Evolutionary conservation across 2,888 invertebrate genomes (phyloP).

Genomic region (Apamea sordens): DNA sequence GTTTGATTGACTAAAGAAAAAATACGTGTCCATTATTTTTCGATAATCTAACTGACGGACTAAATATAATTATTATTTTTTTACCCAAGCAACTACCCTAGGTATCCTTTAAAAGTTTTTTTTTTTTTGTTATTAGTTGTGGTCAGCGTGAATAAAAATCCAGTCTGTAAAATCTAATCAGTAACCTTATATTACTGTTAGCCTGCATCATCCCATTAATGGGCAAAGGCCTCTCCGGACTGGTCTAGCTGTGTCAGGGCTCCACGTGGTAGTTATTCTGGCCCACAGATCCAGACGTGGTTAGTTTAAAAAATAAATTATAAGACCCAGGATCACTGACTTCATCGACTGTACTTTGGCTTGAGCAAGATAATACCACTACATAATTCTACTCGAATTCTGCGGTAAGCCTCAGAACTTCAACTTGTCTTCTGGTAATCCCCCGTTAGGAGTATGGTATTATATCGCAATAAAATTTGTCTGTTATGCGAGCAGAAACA

Average conservation of each 20-base stretch:
- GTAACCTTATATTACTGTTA: not conserved
- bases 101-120: too few relatives aligned
- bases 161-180: not conserved
- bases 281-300: too few relatives aligned
- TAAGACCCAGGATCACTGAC: not conserved
- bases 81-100: too few relatives aligned
- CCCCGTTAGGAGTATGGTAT: not conserved
- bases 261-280: too few relatives aligned
- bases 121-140: not conserved
- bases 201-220: too few relatives aligned
- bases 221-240: too few relatives aligned
- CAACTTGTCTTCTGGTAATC: not conserved
- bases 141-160: not conserved
- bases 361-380: not conserved
- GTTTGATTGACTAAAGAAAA: too few relatives aligned
- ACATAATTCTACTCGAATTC: too few relatives aligned
- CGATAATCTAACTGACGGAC: too few relatives aligned
- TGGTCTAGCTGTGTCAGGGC: too few relatives aligned
- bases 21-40: too few relatives aligned
- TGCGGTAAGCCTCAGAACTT: not conserved
- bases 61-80: too few relatives aligned
- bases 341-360: not conserved
- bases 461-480: not conserved
- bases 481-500: not conserved
- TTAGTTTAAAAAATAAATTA: not conserved